phyloP scores from a whole-genome alignment of 2,113 vertebrate genomes.

The Elachura formosa region DNA sequence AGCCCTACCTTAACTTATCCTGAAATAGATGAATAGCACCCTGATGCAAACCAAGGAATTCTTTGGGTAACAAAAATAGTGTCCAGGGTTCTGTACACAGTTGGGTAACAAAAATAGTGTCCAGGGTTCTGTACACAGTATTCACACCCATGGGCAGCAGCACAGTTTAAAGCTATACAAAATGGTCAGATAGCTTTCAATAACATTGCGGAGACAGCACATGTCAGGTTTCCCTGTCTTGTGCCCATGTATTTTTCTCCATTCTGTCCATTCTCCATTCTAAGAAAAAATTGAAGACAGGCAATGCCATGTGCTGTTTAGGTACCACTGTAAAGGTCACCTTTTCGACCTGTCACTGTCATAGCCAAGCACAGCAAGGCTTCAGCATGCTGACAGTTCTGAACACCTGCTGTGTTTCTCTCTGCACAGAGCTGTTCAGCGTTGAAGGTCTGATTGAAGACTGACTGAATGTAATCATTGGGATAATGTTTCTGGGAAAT shows the following conservation, averaged over 20 bases:
- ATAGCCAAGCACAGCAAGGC: not conserved
- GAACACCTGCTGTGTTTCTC: not conserved
- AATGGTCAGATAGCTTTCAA: not conserved
- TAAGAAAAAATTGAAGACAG: not conserved
- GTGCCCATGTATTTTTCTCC: not conserved
- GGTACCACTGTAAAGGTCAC: not conserved
- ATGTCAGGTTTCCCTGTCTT: not conserved
- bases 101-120: slow-evolving; percentile 14
- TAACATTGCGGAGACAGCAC: not conserved
- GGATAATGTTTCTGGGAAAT: not conserved
- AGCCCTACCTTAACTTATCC: slow-evolving; percentile 49
- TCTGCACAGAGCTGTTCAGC: not conserved
- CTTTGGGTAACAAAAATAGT: slow-evolving; percentile 26
- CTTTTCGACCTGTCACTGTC: not conserved
- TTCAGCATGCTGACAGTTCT: not conserved
- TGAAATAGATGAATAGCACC: slow-evolving; percentile 36
- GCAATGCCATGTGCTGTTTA: not conserved
- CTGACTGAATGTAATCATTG: not conserved
- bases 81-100: not conserved
- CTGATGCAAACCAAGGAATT: not conserved
- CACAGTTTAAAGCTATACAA: not conserved
- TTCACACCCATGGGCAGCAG: not conserved
- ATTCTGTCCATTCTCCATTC: not conserved
- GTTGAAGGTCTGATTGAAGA: not conserved
- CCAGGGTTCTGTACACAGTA: not conserved